Percentiles rank a stretch among this genome's conserved stretches.
These are phyloP conservation scores for Phocoena phocoena DNA, from an alignment of 2,113 vertebrate species.

Conservation along the genomic window DNA sequence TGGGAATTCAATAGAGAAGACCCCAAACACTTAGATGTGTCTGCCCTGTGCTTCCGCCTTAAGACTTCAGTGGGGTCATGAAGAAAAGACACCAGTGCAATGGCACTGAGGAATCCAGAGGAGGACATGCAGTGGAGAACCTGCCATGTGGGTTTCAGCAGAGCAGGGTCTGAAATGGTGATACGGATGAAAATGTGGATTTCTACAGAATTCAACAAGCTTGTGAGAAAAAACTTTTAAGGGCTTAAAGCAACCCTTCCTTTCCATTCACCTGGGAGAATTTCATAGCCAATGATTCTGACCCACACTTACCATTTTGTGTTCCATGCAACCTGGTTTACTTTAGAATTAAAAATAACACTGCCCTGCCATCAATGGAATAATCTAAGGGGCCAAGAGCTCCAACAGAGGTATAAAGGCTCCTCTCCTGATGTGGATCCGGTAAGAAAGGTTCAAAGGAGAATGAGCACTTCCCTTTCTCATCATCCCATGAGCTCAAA, in stretches of 20 bases:
- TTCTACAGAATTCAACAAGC: not conserved
- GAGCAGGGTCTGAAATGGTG: not conserved
- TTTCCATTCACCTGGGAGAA: not conserved
- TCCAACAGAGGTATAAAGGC: not conserved
- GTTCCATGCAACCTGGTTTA: not conserved
- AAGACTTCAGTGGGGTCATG: not conserved
- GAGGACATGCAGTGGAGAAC: not conserved
- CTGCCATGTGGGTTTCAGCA: not conserved
- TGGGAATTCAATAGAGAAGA: not conserved
- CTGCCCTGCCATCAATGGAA: not conserved
- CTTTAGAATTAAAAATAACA: conserved; percentile 16
- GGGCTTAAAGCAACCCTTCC: not conserved
- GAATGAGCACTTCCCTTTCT: not conserved
- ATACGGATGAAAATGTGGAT: fast-evolving
- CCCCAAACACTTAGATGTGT: not conserved
- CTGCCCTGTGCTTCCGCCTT: not conserved
- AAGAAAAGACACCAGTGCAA: not conserved
- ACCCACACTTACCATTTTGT: not conserved
- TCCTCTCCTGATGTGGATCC: not conserved
- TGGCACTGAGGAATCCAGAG: not conserved
- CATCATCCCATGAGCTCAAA: not conserved
- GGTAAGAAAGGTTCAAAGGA: not conserved
- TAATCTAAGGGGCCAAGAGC: not conserved
- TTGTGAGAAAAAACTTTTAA: not conserved
- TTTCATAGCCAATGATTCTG: not conserved